Evolutionary conservation across 2,797 vertebrate genomes (phyloP).

Genomic region (Hoplostethus atlanticus): DNA sequence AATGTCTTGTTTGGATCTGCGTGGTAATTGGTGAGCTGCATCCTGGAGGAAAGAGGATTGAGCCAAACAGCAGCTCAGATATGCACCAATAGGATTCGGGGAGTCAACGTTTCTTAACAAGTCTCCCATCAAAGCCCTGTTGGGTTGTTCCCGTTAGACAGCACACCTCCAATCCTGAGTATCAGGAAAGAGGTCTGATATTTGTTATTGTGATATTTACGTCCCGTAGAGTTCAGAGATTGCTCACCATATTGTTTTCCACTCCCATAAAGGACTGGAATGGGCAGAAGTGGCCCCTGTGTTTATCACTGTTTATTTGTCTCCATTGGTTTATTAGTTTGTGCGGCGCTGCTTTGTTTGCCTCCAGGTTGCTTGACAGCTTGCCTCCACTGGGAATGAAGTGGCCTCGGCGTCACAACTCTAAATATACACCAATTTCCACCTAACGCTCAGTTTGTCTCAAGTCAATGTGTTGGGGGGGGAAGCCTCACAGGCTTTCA

Average conservation of each 20-base stretch:
- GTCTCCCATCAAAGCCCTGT: constrained; percentile 72
- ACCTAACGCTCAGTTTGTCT: constrained; percentile 74
- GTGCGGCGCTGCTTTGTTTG: constrained; percentile 76
- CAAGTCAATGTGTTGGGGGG: constrained; percentile 60
- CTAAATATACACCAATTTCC: constrained; percentile 81
- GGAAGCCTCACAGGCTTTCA: constrained; percentile 46
- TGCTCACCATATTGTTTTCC: constrained; percentile 73
- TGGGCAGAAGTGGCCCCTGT: constrained; percentile 71
- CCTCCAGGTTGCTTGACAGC: constrained; percentile 84
- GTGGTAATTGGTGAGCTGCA: constrained; percentile 53
- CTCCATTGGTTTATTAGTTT: constrained; percentile 82
- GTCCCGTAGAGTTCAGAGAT: constrained; percentile 71
- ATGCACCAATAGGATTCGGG: constrained; percentile 55
- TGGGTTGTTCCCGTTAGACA: constrained; percentile 67
- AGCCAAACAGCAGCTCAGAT: constrained; percentile 54
- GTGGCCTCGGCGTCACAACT: constrained; percentile 77
- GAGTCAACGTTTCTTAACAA: constrained; percentile 69
- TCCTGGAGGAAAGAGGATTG: constrained; percentile 44
- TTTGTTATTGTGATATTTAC: constrained; percentile 77
- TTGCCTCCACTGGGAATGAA: constrained; percentile 77
- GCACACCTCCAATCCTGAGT: constrained; percentile 59
- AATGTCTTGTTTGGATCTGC: constrained; percentile 40
- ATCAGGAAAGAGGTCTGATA: constrained; percentile 61
- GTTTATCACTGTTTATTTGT: constrained; percentile 82
- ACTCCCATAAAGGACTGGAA: constrained; percentile 69